These are phyloP conservation scores for Hyaena hyaena DNA, from an alignment of 2,113 vertebrate species.

Conservation along the genomic window DNA sequence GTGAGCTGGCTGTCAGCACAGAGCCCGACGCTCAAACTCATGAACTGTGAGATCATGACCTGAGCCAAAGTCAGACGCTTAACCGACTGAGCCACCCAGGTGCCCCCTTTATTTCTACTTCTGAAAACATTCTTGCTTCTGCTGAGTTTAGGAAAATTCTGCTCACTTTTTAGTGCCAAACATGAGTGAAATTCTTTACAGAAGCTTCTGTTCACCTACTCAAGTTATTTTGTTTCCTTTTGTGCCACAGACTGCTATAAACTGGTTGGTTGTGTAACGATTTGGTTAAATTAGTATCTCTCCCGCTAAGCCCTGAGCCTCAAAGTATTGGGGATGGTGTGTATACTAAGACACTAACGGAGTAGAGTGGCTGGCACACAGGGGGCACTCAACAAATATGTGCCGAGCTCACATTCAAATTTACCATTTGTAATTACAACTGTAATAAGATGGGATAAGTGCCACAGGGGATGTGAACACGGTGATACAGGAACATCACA, in stretches of 20 bases:
- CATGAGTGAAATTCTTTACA: background rate
- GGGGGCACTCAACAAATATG: background rate
- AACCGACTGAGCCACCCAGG: too few relatives aligned
- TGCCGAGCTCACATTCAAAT: background rate
- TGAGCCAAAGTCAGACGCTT: too few relatives aligned
- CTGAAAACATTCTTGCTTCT: background rate
- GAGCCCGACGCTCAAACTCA: too few relatives aligned
- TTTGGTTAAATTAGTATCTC: background rate
- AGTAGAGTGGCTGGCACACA: background rate
- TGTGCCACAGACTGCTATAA: background rate
- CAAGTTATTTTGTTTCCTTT: background rate
- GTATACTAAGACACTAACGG: too few relatives aligned
- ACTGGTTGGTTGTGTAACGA: background rate
- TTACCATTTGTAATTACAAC: background rate
- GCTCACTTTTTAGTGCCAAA: background rate
- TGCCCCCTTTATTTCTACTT: background rate
- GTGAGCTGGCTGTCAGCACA: too few relatives aligned
- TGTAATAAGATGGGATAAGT: background rate
- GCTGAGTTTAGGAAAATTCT: background rate
- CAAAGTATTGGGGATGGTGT: rapidly evolving
- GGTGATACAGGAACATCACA: rapidly evolving
- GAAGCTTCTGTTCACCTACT: background rate
- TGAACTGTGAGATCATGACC: too few relatives aligned
- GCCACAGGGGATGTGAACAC: rapidly evolving
- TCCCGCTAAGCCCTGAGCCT: background rate